Evolutionary conservation across 2,888 invertebrate species (phyloP).

Genomic region (Argynnis bischoffii): DNA sequence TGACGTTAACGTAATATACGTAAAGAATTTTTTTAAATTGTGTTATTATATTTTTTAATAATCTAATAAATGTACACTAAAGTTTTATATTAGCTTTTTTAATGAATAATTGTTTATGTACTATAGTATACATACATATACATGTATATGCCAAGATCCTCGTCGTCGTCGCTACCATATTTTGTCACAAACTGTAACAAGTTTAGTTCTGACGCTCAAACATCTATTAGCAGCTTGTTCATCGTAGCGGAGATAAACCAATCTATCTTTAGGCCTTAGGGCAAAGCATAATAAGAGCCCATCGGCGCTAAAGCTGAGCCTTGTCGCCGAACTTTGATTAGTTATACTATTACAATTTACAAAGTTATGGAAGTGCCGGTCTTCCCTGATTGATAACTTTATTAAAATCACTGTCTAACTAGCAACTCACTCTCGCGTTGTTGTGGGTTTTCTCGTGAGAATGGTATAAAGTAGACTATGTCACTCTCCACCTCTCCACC

Average conservation of each 20-base stretch:
- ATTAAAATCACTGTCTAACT: not conserved
- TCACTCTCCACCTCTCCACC: no score
- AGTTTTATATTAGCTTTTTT: no score
- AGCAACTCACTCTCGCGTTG: no score
- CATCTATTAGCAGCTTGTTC: conserved; percentile 14
- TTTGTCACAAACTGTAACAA: conserved; percentile 13
- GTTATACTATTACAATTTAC: conserved; percentile 11
- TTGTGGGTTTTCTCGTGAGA: no score
- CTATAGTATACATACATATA: no score
- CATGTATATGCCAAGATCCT: no score
- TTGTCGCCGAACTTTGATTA: conserved; percentile 22
- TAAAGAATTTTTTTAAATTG: no score
- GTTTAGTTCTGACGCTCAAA: conserved; percentile 14
- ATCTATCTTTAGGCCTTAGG: conserved; percentile 22
- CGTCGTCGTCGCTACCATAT: not conserved
- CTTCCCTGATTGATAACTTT: conserved; percentile 17
- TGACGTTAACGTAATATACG: no score
- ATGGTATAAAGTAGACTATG: no score
- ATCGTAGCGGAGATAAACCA: conserved; percentile 21
- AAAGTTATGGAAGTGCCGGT: conserved; percentile 2
- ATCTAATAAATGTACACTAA: no score
- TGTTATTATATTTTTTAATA: no score
- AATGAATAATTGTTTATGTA: no score
- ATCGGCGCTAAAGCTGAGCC: conserved; percentile 9
- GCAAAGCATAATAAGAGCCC: conserved; percentile 15